These are phyloP conservation scores for Drosophila baimaii DNA, from an alignment of 1,140 invertebrate species.

Conservation along the genomic window DNA sequence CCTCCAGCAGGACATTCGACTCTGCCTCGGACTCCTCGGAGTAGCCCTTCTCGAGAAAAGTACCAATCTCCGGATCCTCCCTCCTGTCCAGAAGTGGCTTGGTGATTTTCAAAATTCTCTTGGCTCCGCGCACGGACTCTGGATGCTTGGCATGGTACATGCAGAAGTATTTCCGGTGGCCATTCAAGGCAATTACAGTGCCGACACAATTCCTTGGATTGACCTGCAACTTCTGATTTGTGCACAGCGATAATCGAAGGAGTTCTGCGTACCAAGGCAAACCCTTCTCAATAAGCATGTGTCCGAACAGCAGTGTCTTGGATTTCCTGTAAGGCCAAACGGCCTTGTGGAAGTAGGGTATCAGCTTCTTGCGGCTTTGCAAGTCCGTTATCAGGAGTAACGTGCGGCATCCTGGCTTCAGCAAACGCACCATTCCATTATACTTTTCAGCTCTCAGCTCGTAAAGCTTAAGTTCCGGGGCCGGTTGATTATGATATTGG, in stretches of 20 bases:
- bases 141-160: conserved; percentile 98
- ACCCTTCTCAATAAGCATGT: conserved; percentile 95
- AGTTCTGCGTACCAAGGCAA: conserved; percentile 96
- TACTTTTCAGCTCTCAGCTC: conserved; percentile 98
- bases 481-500: conserved; percentile 41
- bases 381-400: conserved; percentile 95
- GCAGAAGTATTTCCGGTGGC: conserved; percentile 98
- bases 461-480: conserved; percentile 91
- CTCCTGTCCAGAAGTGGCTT: conserved; percentile 84
- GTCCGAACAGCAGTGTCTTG: conserved; percentile 97
- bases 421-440: conserved; percentile 94
- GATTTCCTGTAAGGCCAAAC: conserved; percentile 98
- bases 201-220: conserved; percentile 98
- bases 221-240: conserved; percentile 93
- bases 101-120: conserved; percentile 47
- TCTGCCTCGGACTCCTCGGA: conserved; percentile 88
- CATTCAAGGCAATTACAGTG: conserved; percentile 97
- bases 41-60: conserved; percentile 91
- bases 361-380: conserved; percentile 93
- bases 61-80: conserved; percentile 89
- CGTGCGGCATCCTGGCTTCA: conserved; percentile 98
- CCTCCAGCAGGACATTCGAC: conserved; percentile 85
- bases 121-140: conserved; percentile 86
- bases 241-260: conserved; percentile 92
- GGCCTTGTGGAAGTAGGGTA: conserved; percentile 95